A percentile compares a stretch with the other conserved stretches of the same genome.
Conservation (phyloP, 2,113 vertebrate species). For the Cynopterus brachyotis region DNA sequence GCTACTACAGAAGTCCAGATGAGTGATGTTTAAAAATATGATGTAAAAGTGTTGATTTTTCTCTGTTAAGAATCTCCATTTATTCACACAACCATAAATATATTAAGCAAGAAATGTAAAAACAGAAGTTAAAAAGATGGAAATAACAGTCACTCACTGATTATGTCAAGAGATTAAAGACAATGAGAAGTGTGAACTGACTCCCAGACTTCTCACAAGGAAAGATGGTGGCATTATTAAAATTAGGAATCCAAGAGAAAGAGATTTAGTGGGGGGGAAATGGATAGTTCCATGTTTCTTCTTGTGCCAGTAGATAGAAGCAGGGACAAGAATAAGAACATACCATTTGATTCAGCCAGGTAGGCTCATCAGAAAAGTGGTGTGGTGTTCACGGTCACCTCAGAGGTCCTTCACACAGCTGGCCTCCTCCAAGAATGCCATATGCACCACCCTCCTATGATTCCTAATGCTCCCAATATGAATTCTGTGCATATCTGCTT, state of each 20-base stretch:
- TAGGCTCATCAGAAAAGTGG: neutral
- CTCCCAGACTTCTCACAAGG: neutral
- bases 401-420: neutral
- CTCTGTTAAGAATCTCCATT: neutral
- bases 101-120: neutral
- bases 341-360: neutral
- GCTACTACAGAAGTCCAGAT: neutral
- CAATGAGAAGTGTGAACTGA: neutral
- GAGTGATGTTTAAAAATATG: neutral
- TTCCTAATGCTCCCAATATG: neutral
- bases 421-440: neutral
- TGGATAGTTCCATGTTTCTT: neutral
- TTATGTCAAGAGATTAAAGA: neutral
- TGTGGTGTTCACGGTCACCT: neutral
- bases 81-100: neutral
- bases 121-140: neutral
- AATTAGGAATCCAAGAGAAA: neutral
- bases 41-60: neutral
- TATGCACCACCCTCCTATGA: rapidly evolving
- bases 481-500: conserved; percentile 14
- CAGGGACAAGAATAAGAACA: neutral
- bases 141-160: neutral
- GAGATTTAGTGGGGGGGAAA: neutral
- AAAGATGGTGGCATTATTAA: neutral
- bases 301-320: neutral